Percentiles rank a stretch among this genome's conserved stretches.
Conservation (phyloP, 1,140 invertebrate species). For the Samia ricini region DNA sequence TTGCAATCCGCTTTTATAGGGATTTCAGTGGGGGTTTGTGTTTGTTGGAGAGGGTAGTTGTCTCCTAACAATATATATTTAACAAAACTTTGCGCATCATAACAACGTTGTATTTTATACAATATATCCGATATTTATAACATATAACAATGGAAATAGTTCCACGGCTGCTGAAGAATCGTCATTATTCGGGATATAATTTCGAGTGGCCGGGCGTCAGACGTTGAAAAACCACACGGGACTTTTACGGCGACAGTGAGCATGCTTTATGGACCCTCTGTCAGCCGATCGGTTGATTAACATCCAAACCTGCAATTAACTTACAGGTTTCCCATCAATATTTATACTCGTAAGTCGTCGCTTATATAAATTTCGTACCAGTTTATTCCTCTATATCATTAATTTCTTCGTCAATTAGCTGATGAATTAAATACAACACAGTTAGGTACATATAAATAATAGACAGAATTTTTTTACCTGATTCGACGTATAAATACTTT, state of each 20-base stretch:
- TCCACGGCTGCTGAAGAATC: conserved; percentile 30
- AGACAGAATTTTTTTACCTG: too few relatives aligned
- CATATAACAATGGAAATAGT: background rate
- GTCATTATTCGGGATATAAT: conserved; percentile 61
- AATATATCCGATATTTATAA: background rate
- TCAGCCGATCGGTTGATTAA: conserved; percentile 51
- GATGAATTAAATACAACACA: background rate
- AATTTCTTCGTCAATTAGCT: background rate
- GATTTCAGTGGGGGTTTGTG: too few relatives aligned
- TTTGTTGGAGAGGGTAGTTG: too few relatives aligned
- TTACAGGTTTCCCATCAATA: conserved; percentile 19
- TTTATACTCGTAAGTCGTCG: background rate
- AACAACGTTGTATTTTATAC: too few relatives aligned
- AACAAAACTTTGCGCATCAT: too few relatives aligned
- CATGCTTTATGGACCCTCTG: conserved; percentile 53
- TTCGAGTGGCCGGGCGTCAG: conserved; percentile 47
- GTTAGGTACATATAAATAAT: background rate
- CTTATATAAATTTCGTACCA: conserved; percentile 13
- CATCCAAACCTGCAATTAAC: conserved; percentile 58
- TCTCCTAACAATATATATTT: too few relatives aligned
- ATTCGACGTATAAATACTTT: too few relatives aligned
- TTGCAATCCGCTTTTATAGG: too few relatives aligned
- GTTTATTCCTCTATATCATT: background rate
- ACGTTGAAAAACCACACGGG: conserved; percentile 65
- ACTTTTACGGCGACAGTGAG: conserved; percentile 64